Conservation (phyloP, 2,888 invertebrate genomes). For the Torymus auratus region DNA sequence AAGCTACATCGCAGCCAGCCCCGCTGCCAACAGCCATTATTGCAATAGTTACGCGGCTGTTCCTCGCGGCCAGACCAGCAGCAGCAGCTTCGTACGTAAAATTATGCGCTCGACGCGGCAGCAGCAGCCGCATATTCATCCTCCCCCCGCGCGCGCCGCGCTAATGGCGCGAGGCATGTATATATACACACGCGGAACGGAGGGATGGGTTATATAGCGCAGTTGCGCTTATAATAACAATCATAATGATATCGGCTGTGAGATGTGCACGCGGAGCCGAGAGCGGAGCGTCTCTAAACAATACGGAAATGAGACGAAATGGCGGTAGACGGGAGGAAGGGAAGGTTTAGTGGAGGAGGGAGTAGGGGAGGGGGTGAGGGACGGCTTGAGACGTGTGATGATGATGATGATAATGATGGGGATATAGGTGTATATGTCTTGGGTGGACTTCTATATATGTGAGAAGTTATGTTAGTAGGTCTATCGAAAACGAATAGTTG, state of each 20-base stretch:
- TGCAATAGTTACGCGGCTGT: conserved; percentile 42
- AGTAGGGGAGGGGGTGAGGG: neutral
- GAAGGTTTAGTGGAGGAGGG: neutral
- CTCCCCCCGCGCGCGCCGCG: conserved; percentile 3
- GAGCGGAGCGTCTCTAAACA: conserved; percentile 62
- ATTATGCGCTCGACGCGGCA: conserved; percentile 36
- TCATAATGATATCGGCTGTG: conserved; percentile 29
- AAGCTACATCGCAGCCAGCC: neutral
- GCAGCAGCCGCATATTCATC: conserved; percentile 23
- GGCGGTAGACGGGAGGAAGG: conserved; percentile 46
- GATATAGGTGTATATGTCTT: conserved; percentile 2
- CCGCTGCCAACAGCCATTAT: conserved; percentile 48
- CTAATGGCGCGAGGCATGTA: conserved; percentile 45
- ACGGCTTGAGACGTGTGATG: neutral
- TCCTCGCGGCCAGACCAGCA: conserved; percentile 15
- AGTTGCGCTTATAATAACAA: conserved; percentile 25
- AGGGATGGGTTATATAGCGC: neutral
- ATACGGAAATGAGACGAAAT: conserved; percentile 61
- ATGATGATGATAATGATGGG: neutral
- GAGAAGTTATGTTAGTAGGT: too few relatives aligned
- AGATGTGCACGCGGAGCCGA: neutral
- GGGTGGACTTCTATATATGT: neutral
- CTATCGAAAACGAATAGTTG: too few relatives aligned
- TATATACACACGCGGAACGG: neutral
- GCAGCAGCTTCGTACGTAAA: conserved; percentile 21